phyloP scores from a whole-genome alignment of 2,797 vertebrate genomes.

The Gambelia wislizenii region DNA sequence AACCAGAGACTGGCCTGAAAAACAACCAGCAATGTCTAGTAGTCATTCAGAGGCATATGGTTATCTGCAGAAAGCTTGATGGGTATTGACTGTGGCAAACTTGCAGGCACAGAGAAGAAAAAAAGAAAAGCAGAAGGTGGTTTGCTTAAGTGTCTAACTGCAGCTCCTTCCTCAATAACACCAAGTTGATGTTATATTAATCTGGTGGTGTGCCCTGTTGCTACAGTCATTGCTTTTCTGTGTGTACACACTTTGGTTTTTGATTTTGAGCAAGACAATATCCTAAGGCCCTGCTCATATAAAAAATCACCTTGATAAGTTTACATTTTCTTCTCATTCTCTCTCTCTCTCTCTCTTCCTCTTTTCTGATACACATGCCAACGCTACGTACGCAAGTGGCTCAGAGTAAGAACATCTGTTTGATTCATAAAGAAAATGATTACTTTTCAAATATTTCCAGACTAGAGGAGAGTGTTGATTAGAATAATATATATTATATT shows the following conservation, averaged over 20 bases:
- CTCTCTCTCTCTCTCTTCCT: too few species aligned
- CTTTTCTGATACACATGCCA: constrained; percentile 22
- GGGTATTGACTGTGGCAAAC: constrained; percentile 30
- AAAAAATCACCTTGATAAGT: constrained; percentile 28
- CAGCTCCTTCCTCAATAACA: constrained; percentile 26
- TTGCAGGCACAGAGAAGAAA: constrained; percentile 47
- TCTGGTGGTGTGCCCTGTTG: not conserved
- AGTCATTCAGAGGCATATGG: constrained; percentile 25
- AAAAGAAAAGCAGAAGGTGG: constrained; percentile 25
- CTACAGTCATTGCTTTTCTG: not conserved
- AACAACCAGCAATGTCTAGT: constrained; percentile 49
- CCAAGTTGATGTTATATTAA: constrained; percentile 34
- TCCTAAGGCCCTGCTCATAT: constrained; percentile 18
- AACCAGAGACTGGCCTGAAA: constrained; percentile 57
- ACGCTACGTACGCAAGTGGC: constrained; percentile 16
- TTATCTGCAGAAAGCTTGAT: constrained; percentile 47
- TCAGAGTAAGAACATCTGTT: constrained; percentile 56
- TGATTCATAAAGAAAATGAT: constrained; percentile 67
- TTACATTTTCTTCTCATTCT: constrained; percentile 37
- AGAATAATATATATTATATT: not conserved
- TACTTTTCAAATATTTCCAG: constrained; percentile 59
- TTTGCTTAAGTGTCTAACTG: constrained; percentile 25
- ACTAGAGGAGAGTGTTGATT: constrained; percentile 31
- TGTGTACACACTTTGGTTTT: not conserved
- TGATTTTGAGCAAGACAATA: constrained; percentile 25